Conservation (phyloP, 1,140 invertebrate genomes). For the Laupala kohalensis region DNA sequence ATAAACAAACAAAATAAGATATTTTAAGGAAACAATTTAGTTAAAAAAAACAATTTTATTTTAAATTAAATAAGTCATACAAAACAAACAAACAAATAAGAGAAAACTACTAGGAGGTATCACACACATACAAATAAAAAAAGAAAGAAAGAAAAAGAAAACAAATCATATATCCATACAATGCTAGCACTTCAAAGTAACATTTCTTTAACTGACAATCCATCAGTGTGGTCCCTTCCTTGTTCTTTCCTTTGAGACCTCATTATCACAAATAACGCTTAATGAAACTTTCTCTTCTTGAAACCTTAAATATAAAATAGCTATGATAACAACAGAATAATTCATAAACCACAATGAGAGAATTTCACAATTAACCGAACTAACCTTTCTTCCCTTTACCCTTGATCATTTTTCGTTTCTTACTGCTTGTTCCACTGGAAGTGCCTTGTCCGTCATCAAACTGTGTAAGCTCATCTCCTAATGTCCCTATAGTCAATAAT, state of each 20-base stretch:
- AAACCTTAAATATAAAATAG: not conserved
- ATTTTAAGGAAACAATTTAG: not conserved
- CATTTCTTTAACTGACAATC: conserved; percentile 4
- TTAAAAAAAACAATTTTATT: not conserved
- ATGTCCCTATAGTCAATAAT: conserved; percentile 51
- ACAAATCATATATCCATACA: not conserved
- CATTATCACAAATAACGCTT: not conserved
- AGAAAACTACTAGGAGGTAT: not conserved
- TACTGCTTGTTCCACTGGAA: not conserved
- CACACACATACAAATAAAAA: not conserved
- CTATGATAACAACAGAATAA: not conserved
- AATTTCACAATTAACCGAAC: not conserved
- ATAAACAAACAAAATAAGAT: not conserved
- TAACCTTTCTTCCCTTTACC: conserved; percentile 1
- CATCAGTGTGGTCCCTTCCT: not conserved
- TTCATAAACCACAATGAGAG: too few relatives aligned
- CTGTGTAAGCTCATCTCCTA: conserved; percentile 67
- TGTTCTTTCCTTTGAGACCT: not conserved
- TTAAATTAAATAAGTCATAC: not conserved
- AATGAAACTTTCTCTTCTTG: conserved; percentile 1
- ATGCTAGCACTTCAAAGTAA: not conserved
- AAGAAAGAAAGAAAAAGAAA: not conserved
- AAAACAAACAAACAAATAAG: not conserved
- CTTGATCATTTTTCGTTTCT: conserved; percentile 1
- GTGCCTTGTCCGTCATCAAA: conserved; percentile 26